Evolutionary conservation across 2,797 vertebrate species (phyloP).

Genomic region (Macropus fuliginosus): DNA sequence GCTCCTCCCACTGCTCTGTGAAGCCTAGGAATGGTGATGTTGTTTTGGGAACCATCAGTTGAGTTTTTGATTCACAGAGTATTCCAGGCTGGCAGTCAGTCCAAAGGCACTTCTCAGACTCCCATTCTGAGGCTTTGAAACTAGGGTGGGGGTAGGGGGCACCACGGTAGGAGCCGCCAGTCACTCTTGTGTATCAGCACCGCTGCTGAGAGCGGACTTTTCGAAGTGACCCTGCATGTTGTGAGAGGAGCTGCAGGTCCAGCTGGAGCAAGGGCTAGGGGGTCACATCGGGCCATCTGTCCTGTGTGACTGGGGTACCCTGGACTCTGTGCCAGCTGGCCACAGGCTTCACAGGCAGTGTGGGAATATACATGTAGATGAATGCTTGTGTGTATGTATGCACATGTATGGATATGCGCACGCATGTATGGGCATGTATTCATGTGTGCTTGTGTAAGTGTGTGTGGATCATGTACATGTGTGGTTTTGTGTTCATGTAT

Average conservation of each 20-base stretch:
- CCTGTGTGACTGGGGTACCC: no score
- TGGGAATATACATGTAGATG: no score
- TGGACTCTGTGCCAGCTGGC: no score
- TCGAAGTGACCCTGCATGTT: background rate
- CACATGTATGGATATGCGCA: no score
- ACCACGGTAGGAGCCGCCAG: background rate
- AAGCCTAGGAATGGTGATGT: background rate
- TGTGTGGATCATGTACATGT: no score
- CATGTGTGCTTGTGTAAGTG: no score
- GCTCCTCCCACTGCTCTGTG: background rate
- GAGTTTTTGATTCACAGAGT: background rate
- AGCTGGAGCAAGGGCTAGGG: fast-evolving
- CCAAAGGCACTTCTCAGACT: fast-evolving
- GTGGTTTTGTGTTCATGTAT: no score
- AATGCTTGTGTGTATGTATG: no score
- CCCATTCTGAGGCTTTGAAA: background rate
- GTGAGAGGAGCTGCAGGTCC: background rate
- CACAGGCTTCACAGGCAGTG: no score
- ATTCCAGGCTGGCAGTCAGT: background rate
- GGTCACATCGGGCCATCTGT: no score
- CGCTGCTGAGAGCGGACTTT: background rate
- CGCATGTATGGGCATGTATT: no score
- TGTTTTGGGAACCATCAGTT: background rate
- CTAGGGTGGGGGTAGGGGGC: background rate
- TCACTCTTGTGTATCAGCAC: background rate